These are phyloP conservation scores for Pycnonotus jocosus DNA, from an alignment of 2,113 vertebrate species.

Conservation along the genomic window DNA sequence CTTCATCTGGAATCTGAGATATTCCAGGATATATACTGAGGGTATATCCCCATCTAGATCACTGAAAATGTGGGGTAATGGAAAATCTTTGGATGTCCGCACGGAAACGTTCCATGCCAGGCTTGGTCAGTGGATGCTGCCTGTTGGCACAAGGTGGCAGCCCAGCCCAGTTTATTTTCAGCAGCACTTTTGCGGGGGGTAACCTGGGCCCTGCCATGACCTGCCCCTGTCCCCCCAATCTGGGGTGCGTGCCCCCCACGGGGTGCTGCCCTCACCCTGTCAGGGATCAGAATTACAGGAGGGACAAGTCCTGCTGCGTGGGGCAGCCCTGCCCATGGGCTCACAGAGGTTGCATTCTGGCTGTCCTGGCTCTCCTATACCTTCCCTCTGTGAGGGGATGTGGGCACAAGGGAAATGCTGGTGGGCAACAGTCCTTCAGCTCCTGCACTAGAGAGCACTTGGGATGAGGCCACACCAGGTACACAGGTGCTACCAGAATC, in stretches of 20 bases:
- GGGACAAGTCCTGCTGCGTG: background rate
- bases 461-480: accelerated
- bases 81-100: background rate
- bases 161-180: constrained; percentile 14
- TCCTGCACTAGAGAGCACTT: background rate
- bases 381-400: background rate
- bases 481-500: background rate
- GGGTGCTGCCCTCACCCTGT: background rate
- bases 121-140: background rate
- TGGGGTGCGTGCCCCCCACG: accelerated
- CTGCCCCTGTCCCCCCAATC: accelerated
- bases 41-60: accelerated
- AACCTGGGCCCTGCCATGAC: too few species aligned
- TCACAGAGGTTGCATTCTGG: background rate
- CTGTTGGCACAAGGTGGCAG: constrained; percentile 62
- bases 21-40: background rate
- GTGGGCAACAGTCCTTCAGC: background rate
- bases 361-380: background rate
- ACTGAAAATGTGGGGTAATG: background rate
- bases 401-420: background rate
- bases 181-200: accelerated
- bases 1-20: background rate
- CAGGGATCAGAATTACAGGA: accelerated
- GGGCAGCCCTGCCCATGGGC: background rate
- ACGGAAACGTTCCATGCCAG: background rate